Conservation (phyloP, 2,797 vertebrate species). For the Xenentodon cancila region DNA sequence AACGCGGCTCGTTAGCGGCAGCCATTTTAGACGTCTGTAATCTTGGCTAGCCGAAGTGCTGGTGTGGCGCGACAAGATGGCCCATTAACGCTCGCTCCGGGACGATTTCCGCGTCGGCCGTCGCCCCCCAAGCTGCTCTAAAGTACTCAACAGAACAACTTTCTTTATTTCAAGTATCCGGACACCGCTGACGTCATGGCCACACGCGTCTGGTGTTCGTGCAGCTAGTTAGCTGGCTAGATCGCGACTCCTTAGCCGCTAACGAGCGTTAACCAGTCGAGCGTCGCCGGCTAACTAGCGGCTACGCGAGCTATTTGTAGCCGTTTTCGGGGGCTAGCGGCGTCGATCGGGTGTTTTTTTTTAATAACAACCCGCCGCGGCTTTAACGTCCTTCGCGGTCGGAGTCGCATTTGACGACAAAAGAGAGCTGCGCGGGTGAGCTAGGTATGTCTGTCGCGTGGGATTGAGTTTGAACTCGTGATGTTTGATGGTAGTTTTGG, state of each 20-base stretch:
- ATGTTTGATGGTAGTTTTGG: conserved; percentile 50
- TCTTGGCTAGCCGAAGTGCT: conserved; percentile 78
- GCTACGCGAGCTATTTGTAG: conserved; percentile 80
- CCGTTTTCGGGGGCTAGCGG: conserved; percentile 68
- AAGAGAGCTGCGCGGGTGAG: not conserved
- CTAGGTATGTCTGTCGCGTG: not conserved
- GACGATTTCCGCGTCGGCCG: conserved; percentile 59
- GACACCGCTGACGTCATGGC: rapidly evolving
- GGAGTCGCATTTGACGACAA: rapidly evolving
- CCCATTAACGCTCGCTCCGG: conserved; percentile 69
- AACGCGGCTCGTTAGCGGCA: conserved; percentile 76
- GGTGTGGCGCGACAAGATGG: conserved; percentile 82
- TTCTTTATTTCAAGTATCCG: conserved; percentile 17
- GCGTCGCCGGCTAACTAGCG: conserved; percentile 80
- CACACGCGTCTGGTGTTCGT: conserved; percentile 26
- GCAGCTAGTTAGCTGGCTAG: conserved; percentile 84
- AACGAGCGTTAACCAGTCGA: conserved; percentile 79
- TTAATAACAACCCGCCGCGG: conserved; percentile 8
- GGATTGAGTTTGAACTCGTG: conserved; percentile 40
- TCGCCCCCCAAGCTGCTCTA: conserved; percentile 4
- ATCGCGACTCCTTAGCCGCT: conserved; percentile 79
- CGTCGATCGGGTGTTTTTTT: conserved; percentile 12
- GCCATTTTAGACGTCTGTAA: conserved; percentile 83
- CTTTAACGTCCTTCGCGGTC: not conserved
- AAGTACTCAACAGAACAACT: too few relatives aligned